These are phyloP conservation scores for Leptinotarsa tumamoca DNA, from an alignment of 2,888 invertebrate genomes.

Conservation along the genomic window DNA sequence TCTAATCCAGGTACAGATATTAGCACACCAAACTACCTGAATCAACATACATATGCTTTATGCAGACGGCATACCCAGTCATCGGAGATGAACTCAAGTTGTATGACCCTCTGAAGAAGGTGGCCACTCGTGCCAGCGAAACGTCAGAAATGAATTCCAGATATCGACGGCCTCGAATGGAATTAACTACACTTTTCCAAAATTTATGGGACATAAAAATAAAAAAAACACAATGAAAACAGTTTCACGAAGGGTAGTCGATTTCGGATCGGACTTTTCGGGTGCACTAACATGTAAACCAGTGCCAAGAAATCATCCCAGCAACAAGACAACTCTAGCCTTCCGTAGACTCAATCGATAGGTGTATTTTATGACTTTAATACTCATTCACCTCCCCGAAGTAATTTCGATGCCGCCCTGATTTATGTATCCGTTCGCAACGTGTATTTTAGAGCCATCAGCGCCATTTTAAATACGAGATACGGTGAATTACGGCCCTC, in stretches of 20 bases:
- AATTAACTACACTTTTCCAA: no score
- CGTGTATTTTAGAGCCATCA: constrained; percentile 62
- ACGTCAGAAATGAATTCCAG: no score
- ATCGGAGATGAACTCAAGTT: no score
- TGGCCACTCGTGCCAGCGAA: no score
- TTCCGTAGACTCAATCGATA: constrained; percentile 29
- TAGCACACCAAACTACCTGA: no score
- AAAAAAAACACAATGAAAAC: no score
- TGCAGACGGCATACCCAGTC: no score
- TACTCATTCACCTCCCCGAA: constrained; percentile 49
- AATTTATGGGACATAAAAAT: no score
- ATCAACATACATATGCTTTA: no score
- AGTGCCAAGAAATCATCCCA: not conserved
- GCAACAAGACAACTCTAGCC: not conserved
- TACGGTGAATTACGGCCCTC: constrained; percentile 54
- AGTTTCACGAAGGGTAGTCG: not conserved
- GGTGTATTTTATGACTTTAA: constrained; percentile 52
- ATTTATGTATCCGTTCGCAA: constrained; percentile 62
- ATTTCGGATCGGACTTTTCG: not conserved
- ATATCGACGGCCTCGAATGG: no score
- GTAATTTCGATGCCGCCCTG: constrained; percentile 48
- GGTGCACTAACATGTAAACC: not conserved
- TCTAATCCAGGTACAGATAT: no score
- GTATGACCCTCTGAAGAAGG: no score
- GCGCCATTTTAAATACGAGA: constrained; percentile 59